Evolutionary conservation across 1,140 invertebrate species (phyloP), one percentile per base, ranked within the genome.

Genomic region (Danaus plexippus): DNA sequence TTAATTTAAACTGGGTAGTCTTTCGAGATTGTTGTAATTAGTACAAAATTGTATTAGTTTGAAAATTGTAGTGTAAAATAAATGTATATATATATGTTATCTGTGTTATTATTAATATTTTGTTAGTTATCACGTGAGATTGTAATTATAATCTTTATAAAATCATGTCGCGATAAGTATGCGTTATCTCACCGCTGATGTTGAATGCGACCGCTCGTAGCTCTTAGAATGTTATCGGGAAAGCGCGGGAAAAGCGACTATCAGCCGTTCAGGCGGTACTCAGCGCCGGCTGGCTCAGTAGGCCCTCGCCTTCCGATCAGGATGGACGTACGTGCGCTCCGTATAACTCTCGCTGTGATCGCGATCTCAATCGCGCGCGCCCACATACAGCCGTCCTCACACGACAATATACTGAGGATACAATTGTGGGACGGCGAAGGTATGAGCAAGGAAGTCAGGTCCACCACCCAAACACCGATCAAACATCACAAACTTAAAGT

Each of bases 361-460:
- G 75, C 78, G 67, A 53, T 85, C 69, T 70, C 72, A 60, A 66
- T 71, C 67, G 75, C 71, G 64, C 68, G 73, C 67, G 79, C 80
- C 62, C 80, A 85, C 64, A 64, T 80, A 57, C 50, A 63, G 50
- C 61, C 66, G 46, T 58, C 77, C 58, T 84, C 83, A 45, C 81
- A 79, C 68, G 81, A 86, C 47, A 86, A 83, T 66, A 85, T 85
- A 64, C 70, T 85, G 10, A 62, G 83, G 60, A 78, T 86, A 74
- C 83, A 86, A 52, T 68, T 86, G 18, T 85, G 81, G 81, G 83
- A 86, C 61, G 80, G 72, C 22, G 83, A 85, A 61, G 83, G 83
- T 1, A 72, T 86, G 15, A 78, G 68, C 54, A 63, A 73, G 52
- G 81, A 83, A 47, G 73, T 79, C 42, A 57, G 77, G 9, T 63